Evolutionary conservation across 2,888 invertebrate genomes (phyloP).

Genomic region (Andrena bicolor): DNA sequence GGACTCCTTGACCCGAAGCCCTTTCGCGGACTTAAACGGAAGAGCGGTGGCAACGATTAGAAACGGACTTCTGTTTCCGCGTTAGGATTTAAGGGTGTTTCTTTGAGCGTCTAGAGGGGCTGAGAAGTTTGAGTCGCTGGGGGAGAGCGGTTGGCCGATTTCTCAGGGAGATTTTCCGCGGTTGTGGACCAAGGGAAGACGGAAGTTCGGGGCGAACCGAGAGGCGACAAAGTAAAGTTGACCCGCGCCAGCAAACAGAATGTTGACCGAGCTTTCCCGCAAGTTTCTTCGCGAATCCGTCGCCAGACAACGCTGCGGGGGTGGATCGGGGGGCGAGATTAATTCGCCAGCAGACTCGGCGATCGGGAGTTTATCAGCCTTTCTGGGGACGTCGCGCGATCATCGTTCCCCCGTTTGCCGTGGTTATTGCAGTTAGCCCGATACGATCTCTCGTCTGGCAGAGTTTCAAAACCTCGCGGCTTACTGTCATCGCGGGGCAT

Average conservation of each 20-base stretch:
- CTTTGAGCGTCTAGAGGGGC: not conserved
- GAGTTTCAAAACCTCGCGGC: constrained; percentile 36
- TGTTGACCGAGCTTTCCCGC: constrained; percentile 37
- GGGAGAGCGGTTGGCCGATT: not conserved
- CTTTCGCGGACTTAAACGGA: not conserved
- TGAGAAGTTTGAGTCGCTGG: not conserved
- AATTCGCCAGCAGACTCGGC: constrained; percentile 10
- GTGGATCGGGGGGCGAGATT: not conserved
- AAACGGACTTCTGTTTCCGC: not conserved
- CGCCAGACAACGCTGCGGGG: not conserved
- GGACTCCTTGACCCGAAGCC: not conserved
- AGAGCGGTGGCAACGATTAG: not conserved
- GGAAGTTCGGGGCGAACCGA: constrained; percentile 6
- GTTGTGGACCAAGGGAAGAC: not conserved
- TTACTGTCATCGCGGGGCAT: constrained; percentile 15
- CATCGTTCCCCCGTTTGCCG: constrained; percentile 40
- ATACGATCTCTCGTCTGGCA: constrained; percentile 35
- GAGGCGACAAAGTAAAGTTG: constrained; percentile 38
- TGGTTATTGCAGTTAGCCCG: constrained; percentile 27
- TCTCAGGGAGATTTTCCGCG: constrained; percentile 1
- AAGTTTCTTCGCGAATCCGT: constrained; percentile 34
- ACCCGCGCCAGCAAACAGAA: constrained; percentile 48
- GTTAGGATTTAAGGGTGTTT: not conserved
- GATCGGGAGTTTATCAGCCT: constrained; percentile 34
- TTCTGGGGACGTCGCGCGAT: constrained; percentile 15